These are phyloP conservation scores for Clarias platycephalus DNA, from an alignment of 2,797 vertebrate species.

Conservation along the genomic window DNA sequence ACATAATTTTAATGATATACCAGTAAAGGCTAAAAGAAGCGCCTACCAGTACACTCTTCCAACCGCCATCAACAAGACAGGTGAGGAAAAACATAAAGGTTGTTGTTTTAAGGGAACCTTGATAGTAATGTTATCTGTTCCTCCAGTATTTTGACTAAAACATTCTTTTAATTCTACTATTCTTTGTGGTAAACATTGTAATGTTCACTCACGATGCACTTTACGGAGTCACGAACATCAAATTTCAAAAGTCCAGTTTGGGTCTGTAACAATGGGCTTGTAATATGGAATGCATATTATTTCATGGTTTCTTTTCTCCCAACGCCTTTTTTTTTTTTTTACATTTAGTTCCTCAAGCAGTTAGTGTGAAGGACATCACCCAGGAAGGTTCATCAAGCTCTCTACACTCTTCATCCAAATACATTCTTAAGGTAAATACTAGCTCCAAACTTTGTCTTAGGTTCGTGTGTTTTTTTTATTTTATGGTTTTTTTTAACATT, in stretches of 20 bases:
- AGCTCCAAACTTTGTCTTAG: not conserved
- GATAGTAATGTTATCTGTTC: not conserved
- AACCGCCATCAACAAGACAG: conserved; percentile 86
- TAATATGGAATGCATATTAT: not conserved
- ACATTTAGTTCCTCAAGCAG: conserved; percentile 77
- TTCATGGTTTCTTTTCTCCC: not conserved
- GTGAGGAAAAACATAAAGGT: conserved; percentile 64
- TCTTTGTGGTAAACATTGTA: not conserved
- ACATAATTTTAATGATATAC: conserved; percentile 81
- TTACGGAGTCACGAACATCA: not conserved
- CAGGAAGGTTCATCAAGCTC: conserved; percentile 70
- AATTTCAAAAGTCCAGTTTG: not conserved
- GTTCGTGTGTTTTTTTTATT: not conserved
- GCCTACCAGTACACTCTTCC: conserved; percentile 89
- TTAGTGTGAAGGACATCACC: conserved; percentile 82
- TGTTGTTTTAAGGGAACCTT: not conserved
- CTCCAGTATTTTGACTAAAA: not conserved
- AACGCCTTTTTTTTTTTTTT: not conserved
- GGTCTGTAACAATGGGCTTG: not conserved
- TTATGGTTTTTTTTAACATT: not conserved
- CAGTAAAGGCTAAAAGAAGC: conserved; percentile 94
- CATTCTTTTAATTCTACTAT: not conserved
- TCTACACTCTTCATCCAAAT: conserved; percentile 64
- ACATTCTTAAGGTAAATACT: conserved; percentile 84
- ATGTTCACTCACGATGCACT: not conserved